These are phyloP conservation scores for Salmo trutta DNA, from an alignment of 2,797 vertebrate species.

Conservation along the genomic window DNA sequence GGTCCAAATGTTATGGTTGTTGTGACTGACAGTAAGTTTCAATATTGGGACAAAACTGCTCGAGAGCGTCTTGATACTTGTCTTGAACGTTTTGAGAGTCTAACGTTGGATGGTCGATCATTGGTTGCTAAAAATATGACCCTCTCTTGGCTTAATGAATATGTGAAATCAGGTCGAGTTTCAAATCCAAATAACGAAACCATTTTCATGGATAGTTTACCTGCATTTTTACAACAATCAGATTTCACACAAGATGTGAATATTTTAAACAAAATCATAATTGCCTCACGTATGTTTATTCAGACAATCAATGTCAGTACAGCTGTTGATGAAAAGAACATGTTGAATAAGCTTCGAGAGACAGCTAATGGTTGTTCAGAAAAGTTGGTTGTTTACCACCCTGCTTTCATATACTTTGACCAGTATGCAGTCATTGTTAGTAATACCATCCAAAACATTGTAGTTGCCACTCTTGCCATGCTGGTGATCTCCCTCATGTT, in stretches of 20 bases:
- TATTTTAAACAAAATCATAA: conserved; percentile 50
- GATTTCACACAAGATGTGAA: conserved; percentile 67
- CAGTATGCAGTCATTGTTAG: conserved; percentile 72
- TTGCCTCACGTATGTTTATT: conserved; percentile 74
- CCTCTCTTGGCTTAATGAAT: conserved; percentile 70
- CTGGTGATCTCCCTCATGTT: conserved; percentile 72
- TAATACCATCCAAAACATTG: conserved; percentile 74
- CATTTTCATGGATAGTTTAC: conserved; percentile 57
- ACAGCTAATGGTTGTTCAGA: conserved; percentile 52
- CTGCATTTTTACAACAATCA: conserved; percentile 1
- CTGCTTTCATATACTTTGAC: conserved; percentile 74
- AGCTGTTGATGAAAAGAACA: conserved; percentile 63
- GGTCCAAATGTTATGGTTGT: conserved; percentile 76
- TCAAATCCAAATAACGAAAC: conserved; percentile 45
- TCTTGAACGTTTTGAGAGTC: conserved; percentile 49
- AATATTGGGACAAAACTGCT: conserved; percentile 71
- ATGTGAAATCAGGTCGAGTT: neutral
- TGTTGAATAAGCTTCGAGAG: conserved; percentile 64
- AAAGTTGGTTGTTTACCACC: conserved; percentile 71
- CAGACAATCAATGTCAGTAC: conserved; percentile 60
- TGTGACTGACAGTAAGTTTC: conserved; percentile 51
- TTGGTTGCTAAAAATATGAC: conserved; percentile 49
- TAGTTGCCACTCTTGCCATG: conserved; percentile 68
- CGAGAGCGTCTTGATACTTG: conserved; percentile 54
- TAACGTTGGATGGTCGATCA: neutral